Evolutionary conservation across 2,797 vertebrate species (phyloP).

Genomic region (Rhinoraja longicauda): DNA sequence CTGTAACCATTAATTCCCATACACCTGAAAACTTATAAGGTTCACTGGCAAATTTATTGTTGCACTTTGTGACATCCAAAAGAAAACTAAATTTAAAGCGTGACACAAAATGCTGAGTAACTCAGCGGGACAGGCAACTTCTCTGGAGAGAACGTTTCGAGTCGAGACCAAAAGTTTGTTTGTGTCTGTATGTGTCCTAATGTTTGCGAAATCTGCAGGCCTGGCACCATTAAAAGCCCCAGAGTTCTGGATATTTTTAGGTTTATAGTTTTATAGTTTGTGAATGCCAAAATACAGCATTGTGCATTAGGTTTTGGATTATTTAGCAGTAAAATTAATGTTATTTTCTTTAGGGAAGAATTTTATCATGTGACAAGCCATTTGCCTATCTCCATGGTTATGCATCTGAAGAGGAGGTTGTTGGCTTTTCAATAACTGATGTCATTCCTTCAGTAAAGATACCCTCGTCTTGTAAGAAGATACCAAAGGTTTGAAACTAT

Average conservation of each 20-base stretch:
- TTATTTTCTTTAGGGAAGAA: conserved; percentile 62
- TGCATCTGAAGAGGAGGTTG: conserved; percentile 60
- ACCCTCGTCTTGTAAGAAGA: conserved; percentile 59
- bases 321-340: background rate
- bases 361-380: conserved; percentile 71
- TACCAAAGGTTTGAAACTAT: conserved; percentile 67
- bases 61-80: too few species aligned
- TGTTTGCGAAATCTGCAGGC: too few species aligned
- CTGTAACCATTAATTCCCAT: background rate
- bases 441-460: conserved; percentile 80
- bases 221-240: too few species aligned
- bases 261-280: background rate
- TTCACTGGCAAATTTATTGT: too few species aligned
- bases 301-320: background rate
- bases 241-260: too few species aligned
- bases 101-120: too few species aligned
- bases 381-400: conserved; percentile 84
- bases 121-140: too few species aligned
- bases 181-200: too few species aligned
- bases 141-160: too few species aligned
- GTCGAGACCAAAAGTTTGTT: too few species aligned
- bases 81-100: too few species aligned
- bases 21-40: background rate
- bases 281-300: background rate
- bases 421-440: conserved; percentile 63